Base-by-base conservation (phyloP, 2,113 vertebrate genomes). In the Corythaeola cristata region DNA sequence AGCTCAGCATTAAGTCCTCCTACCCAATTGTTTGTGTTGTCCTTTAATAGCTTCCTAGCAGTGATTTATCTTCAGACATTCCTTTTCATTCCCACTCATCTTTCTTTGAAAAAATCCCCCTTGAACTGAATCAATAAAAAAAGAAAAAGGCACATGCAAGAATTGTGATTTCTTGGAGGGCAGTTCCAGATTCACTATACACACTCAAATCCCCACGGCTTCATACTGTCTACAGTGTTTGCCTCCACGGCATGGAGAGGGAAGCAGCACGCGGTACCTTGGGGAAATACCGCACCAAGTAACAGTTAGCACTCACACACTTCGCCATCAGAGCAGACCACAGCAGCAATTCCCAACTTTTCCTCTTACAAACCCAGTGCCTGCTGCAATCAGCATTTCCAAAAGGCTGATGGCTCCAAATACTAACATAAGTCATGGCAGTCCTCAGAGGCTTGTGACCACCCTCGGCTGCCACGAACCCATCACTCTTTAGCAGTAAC, bases 401-500 rank as follows among this genome's bases (percentile, higher is more conserved):
- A 18, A 21, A 45, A 16, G 21, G 52, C 72, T 52, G 44, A 28
- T 3, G 6, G 45, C 63, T 81, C 66, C 88, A 11, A 55, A 12
- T 0, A 6, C 37, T 0, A 16, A 12, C 59, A 11, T 1, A 32
- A 78, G 26, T 16, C 85, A 50, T 14, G 2, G 26, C 15, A 23
- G 12, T 3, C 14, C 60, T 37, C 37, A 1, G 3, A 17, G 33
- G 39, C 45, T 41, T 23, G 33, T 3, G 63, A 60, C 14, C 35
- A 39, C 12, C 45, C 58, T 4, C 1, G 45, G 50, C 72, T 26
- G 72, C 73, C n/a, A 2, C 1, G 2, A 32, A 11, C n/a, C 24
- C 90, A 18, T 5, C n/a, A 0, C 64, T 49, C 22, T 4, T 8
- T 0, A 77, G 45, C 30, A 11, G 27, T 1, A 16, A 49, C 15